Percentiles rank a stretch among this genome's conserved stretches.
These are phyloP conservation scores for Nymphicus hollandicus DNA, from an alignment of 2,113 vertebrate species.

Conservation along the genomic window DNA sequence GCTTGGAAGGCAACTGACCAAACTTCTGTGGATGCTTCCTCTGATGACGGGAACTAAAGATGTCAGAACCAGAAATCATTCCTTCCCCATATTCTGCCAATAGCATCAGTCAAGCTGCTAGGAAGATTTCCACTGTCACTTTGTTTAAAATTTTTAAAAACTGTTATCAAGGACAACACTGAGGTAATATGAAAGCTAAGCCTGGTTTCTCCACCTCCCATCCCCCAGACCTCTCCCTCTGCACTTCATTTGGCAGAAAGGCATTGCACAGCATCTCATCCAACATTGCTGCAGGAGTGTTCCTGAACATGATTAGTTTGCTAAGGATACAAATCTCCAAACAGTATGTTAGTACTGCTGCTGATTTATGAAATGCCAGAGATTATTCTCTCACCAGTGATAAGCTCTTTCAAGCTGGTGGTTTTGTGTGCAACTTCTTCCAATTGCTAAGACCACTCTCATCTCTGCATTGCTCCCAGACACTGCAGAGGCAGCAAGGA, in stretches of 20 bases:
- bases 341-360: not conserved
- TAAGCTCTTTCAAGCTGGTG: conserved; percentile 1
- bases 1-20: not conserved
- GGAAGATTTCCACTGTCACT: not conserved
- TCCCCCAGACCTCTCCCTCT: not conserved
- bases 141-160: not conserved
- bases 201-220: not conserved
- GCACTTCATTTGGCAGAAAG: conserved; percentile 18
- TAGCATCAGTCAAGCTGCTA: not conserved
- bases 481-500: not conserved
- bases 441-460: not conserved
- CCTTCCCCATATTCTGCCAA: not conserved
- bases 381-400: not conserved
- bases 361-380: conserved; percentile 60
- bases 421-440: not conserved
- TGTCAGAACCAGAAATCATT: not conserved
- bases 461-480: not conserved
- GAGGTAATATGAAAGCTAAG: conserved; percentile 20
- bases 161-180: conserved; percentile 7
- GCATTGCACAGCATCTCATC: not conserved
- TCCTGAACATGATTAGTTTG: conserved; percentile 27
- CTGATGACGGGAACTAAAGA: not conserved
- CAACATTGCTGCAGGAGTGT: not conserved
- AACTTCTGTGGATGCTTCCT: not conserved
- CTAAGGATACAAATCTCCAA: conserved; percentile 10